Evolutionary conservation across 2,888 invertebrate genomes (phyloP), one percentile per base, ranked within the genome.

Genomic region (Tholera decimalis): DNA sequence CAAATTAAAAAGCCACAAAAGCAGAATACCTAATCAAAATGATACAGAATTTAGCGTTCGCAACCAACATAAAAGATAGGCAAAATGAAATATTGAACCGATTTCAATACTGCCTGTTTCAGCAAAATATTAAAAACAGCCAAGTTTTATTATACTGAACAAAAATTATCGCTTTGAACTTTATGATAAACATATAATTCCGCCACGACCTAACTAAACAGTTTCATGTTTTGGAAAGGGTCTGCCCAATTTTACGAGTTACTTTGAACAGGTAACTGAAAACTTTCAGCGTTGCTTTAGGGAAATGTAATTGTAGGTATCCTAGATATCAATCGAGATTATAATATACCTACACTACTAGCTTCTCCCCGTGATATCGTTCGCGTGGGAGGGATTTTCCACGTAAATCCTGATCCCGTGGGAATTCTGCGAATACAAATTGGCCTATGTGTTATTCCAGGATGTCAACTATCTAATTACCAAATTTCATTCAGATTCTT

Each of bases 161-260:
- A 37, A 33, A n/a, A 72, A 56, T 51, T 44, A 43, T 53, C 13
- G 13, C n/a, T 47, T 18, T 33, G 18, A 28, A 49, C 15, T 44
- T 43, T 13, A 44, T 7, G 9, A 53, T 55, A 41, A 55, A 20
- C 51, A 58, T 56, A 68, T 1, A 59, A 44, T 47, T 15, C 8
- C 49, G 26, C 46, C 39, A 44, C 11, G 33, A 51, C 9, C 18
- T n/a, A 28, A 55, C 24, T 18, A 47, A 39, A 56, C 37, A 18
- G n/a, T 13, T 30, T 46, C 37, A 41, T 61, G 46, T 22, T 62
- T 28, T n/a, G 9, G 11, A 9, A 39, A 47, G 11, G 22, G 51
- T 59, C 3, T 13, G n/a, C 11, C 11, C 6, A 54, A 62, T 59
- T 66, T 50, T 26, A 20, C 18, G 18, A 15, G 5, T 33, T 18